A percentile compares a stretch with the other conserved stretches of the same genome.
Conservation (phyloP, 2,113 vertebrate genomes). For the Carassius auratus region DNA sequence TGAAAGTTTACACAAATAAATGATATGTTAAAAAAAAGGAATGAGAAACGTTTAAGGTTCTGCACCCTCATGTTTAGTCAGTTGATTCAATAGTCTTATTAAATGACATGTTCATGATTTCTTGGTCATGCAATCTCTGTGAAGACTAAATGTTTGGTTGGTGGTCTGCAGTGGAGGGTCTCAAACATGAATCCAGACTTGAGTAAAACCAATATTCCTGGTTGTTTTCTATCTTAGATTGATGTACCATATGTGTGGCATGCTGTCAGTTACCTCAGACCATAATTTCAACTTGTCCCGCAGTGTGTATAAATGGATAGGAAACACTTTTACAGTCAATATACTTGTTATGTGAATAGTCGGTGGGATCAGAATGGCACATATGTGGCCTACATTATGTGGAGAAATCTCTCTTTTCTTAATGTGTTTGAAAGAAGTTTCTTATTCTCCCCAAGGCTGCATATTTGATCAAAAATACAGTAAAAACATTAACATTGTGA, state of each 20-base stretch:
- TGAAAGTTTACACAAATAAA: neutral
- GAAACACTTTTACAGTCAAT: neutral
- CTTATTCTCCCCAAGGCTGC: neutral
- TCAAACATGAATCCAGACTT: neutral
- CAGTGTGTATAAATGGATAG: neutral
- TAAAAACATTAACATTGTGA: no score
- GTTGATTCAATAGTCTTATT: neutral
- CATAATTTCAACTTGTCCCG: neutral
- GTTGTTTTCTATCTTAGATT: neutral
- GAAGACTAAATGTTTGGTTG: neutral
- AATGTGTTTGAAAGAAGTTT: no score
- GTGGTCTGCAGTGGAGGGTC: neutral
- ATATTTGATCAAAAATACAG: no score
- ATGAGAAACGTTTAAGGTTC: no score
- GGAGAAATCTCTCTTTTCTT: neutral
- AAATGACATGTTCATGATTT: neutral
- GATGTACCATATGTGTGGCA: constrained; percentile 6
- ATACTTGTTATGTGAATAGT: neutral
- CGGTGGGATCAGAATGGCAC: neutral
- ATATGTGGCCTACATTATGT: neutral
- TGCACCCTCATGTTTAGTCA: neutral
- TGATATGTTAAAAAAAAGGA: neutral
- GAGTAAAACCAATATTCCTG: neutral
- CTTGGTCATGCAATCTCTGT: constrained; percentile 3
- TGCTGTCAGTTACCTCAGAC: neutral